Base-by-base conservation (phyloP, 2,888 invertebrate species). In the Erebia aethiops region DNA sequence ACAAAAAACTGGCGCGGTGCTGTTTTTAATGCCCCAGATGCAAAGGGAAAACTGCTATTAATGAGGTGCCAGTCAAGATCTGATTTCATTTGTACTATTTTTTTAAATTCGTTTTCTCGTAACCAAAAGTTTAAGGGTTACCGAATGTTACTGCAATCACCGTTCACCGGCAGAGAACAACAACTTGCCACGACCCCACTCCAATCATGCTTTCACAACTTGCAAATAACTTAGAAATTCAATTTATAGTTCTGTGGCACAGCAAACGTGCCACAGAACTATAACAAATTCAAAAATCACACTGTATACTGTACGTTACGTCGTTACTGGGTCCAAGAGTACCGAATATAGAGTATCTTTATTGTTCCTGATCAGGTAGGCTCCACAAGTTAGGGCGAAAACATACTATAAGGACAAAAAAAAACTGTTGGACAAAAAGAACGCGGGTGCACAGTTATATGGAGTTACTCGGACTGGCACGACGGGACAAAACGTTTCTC, bases 141-240 rank as follows among this genome's bases (percentile, higher is more conserved):
- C 21, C 49, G 21, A 57, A 35, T 35, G 35, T 35, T 35, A 7
- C 66, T 26, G 49, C 83, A 87, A 89, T 87, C 87, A 87, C 83
- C 80, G 79, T 77, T 76, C 77, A 75, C 79, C 77, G 79, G 77
- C 80, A 76, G 75, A 79, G 85, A 83, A 89, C 87, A 89, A 89
- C 87, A 88, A 87, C 86, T 84, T 78, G 78, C 79, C 83, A 84
- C 87, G 83, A 88, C 86, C 86, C 86, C 87, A 86, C 86, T 90
- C 87, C 89, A 88, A 87, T 89, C 85, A 83, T 84, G 86, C 82
- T 84, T 85, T 84, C 84, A 81, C 82, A 86, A 89, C 81, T 90
- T 88, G 84, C 76, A 86, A 89, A 90, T 89, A 91, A 90, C 90
- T 91, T 90, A 82, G 88, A 82, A 90, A 91, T 91, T 91, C 87